Base-by-base conservation (phyloP, 1,140 invertebrate genomes). In the Aphidius ervi region DNA sequence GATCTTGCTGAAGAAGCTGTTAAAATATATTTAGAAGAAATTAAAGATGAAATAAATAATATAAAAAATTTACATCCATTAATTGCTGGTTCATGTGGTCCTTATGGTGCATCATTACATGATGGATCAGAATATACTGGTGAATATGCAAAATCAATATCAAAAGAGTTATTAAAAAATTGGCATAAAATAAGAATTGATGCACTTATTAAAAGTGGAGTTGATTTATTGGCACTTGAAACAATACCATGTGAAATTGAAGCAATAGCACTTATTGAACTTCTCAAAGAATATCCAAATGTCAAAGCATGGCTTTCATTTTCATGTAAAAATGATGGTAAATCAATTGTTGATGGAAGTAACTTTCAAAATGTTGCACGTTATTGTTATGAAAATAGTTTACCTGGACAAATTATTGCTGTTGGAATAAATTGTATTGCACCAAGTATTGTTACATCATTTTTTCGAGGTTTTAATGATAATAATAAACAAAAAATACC, bases 121-220 rank as follows among this genome's bases (percentile, higher is more conserved):
- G 93, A 98, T 77, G 91, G 89, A 9, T 97, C 94, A 0, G 96
- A 98, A 76, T 98, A 97, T 71, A 88, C 83, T 40, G 95, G 95
- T 40, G 84, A 82, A 61, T 98, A 97, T 70, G 84, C 88, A 0
- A 83, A 87, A n/a, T 81, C 72, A 1, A 84, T 93, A 3, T 80
- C 86, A 9, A 76, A 79, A 45, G 79, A 88, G 68, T 83, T 85
- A 55, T 83, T 97, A 63, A 84, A 84, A 39, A 82, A 89, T 23
- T 95, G 93, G 89, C 94, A 97, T 74, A 76, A 84, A 62, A 87
- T 88, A 1, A 81, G 92, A 37, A 85, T 97, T 7, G 78, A 87
- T 58, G 86, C 88, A 9, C 78, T 96, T 3, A 69, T 95, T 9
- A 84, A 89, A 62, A 86, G 84, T 46, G 91, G 91, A 9, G 87